Conservation (phyloP, 2,888 invertebrate species). For the Adela reaumurella region DNA sequence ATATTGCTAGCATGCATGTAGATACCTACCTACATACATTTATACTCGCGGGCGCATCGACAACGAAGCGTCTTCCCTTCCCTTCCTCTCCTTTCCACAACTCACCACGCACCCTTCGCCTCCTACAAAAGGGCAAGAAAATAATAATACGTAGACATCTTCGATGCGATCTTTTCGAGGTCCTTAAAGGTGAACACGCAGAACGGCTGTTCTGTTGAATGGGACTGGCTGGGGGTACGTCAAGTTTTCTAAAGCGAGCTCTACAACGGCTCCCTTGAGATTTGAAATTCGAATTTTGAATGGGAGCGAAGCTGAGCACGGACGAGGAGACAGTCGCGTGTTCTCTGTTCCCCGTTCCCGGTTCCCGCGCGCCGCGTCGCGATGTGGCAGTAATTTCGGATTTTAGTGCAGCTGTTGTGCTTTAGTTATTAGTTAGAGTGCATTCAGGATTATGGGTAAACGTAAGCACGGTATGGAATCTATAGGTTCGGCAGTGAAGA, state of each 20-base stretch:
- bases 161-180: background rate
- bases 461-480: background rate
- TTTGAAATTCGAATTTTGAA: background rate
- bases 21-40: too few species aligned
- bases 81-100: background rate
- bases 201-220: too few species aligned
- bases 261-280: background rate
- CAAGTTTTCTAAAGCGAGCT: too few species aligned
- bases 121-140: background rate
- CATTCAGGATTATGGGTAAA: background rate
- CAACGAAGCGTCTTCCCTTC: background rate
- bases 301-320: background rate
- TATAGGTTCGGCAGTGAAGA: slow-evolving; percentile 30
- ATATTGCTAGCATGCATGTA: too few species aligned
- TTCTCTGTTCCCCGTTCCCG: too few species aligned
- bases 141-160: background rate
- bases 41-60: too few species aligned
- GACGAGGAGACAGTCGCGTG: background rate
- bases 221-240: too few species aligned
- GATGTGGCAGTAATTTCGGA: background rate
- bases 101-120: background rate
- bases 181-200: too few species aligned
- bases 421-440: background rate
- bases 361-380: background rate
- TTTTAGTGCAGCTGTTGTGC: background rate